Evolutionary conservation across 2,797 vertebrate genomes (phyloP), one percentile per base, ranked within the genome.

Genomic region (Protonibea diacanthus): DNA sequence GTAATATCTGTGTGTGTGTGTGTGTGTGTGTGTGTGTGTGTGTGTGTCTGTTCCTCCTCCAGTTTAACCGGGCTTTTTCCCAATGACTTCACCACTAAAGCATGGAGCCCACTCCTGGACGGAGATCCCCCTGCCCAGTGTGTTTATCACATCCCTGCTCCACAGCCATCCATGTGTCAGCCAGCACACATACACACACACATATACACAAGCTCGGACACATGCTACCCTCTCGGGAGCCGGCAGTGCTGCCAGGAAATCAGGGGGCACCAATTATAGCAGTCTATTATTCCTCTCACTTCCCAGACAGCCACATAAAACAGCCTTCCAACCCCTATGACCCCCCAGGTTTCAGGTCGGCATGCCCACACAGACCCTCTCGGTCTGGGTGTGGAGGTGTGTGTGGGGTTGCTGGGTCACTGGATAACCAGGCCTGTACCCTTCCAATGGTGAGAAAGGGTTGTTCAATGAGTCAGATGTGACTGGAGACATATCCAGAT

Each of bases 51-150:
- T 91, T 91, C 86, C 85, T 90, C 86, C 91, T 90, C 88, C 82
- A 80, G 84, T 88, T 91, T 82, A 84, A 91, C 88, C 74, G 57
- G 89, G 86, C 92, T 87, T 91, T 93, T 94, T 94, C 93, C 93
- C 89, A 76, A 90, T 95, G 95, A 96, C 94, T 92, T 95, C 95
- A 96, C 83, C 89, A 86, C 91, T 82, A 86, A 95, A 93, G 91
- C 88, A 95, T 89, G 90, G 84, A 90, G 90, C 89, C 91, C 88
- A 86, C 89, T 95, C 91, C 92, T 94, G 91, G 86, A 93, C 67
- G 93, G 93, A 95, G 93, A 95, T 94, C 94, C 94, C 94, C 93
- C 88, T 94, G 93, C 81, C 94, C 91, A 74, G 91, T 71, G 90
- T 94, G 92, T 95, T 95, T 94, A 95, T 95, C 93, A 94, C 87